Percentiles rank a stretch among this genome's conserved stretches.
Evolutionary conservation across 2,888 invertebrate genomes (phyloP).

Genomic region (Limnephilus lunatus): DNA sequence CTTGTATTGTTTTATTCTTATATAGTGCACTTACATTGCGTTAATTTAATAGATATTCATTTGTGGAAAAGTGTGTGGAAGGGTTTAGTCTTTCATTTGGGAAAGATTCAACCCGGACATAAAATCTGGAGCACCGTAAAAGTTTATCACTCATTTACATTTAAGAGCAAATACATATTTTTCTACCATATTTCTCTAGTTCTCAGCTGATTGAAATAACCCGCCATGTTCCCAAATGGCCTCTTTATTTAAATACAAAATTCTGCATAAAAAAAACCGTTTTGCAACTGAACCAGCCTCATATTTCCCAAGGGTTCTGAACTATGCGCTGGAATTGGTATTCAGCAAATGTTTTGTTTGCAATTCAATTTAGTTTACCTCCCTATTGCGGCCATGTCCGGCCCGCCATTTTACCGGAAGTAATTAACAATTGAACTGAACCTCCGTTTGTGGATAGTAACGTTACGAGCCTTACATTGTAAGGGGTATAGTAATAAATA

Average conservation of each 20-base stretch:
- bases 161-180: neutral
- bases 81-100: too few species aligned
- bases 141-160: too few species aligned
- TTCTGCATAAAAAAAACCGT: neutral
- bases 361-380: constrained; percentile 9
- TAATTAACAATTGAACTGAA: constrained; percentile 9
- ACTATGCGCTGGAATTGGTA: constrained; percentile 10
- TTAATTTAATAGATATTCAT: too few species aligned
- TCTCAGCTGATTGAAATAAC: neutral
- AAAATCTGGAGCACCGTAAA: too few species aligned
- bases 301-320: neutral
- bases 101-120: too few species aligned
- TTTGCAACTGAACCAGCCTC: neutral
- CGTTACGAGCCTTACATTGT: neutral
- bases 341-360: constrained; percentile 16
- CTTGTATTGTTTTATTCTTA: too few species aligned
- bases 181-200: neutral
- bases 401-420: constrained; percentile 38
- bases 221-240: neutral
- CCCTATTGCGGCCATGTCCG: constrained; percentile 6
- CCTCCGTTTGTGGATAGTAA: neutral
- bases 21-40: too few species aligned
- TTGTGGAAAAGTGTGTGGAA: too few species aligned
- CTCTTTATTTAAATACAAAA: neutral
- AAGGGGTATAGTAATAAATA: neutral